phyloP scores from a whole-genome alignment of 2,888 invertebrate species.

The Lithophane leautieri region DNA sequence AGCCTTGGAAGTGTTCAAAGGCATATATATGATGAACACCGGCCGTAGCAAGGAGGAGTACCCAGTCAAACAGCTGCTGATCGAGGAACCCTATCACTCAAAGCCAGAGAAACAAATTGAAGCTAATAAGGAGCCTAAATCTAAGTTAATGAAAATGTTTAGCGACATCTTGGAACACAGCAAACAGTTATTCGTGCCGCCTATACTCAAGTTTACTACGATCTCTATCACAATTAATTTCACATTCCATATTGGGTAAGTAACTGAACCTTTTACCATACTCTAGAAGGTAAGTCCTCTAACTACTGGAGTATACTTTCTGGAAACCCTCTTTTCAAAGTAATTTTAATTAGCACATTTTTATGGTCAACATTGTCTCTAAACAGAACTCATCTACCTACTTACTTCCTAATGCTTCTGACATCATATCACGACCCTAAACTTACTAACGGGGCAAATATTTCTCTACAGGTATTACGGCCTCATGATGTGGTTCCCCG shows the following conservation, averaged over 20 bases:
- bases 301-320: too few relatives aligned
- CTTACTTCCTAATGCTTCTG: not conserved
- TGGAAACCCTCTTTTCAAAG: not conserved
- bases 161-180: constrained; percentile 95
- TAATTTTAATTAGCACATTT: not conserved
- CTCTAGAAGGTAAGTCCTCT: too few relatives aligned
- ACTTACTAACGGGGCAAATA: not conserved
- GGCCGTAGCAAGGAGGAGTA: constrained; percentile 94
- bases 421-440: not conserved
- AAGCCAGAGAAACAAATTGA: constrained; percentile 91
- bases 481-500: constrained; percentile 99
- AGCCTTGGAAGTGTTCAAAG: constrained; percentile 95
- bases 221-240: constrained; percentile 97
- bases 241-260: constrained; percentile 97
- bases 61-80: constrained; percentile 93
- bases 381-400: not conserved
- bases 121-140: constrained; percentile 90
- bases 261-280: not conserved
- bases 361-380: not conserved
- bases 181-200: constrained; percentile 94
- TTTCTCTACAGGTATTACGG: constrained; percentile 94
- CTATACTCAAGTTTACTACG: constrained; percentile 95
- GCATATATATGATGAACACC: constrained; percentile 95
- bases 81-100: constrained; percentile 89
- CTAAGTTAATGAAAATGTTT: constrained; percentile 93